phyloP scores from a whole-genome alignment of 2,888 invertebrate species.

The Apodemia zela region DNA sequence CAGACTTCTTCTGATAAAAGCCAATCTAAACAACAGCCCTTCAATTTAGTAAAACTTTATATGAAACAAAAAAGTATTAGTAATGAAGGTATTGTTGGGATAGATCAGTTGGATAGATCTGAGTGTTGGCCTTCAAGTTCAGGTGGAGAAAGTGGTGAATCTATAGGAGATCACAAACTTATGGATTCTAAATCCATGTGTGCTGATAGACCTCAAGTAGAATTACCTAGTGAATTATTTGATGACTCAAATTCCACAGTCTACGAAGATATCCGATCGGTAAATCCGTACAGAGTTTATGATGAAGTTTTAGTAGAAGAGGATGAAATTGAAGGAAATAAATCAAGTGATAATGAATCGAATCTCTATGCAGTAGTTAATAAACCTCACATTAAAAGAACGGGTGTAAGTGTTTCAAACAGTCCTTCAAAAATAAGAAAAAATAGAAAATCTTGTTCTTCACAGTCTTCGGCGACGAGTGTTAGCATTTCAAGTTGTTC shows the following conservation, averaged over 20 bases:
- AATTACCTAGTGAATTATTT: constrained; percentile 75
- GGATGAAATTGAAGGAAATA: constrained; percentile 68
- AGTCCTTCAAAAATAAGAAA: constrained; percentile 64
- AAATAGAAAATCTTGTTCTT: constrained; percentile 65
- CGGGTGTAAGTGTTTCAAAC: constrained; percentile 78
- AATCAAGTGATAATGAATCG: constrained; percentile 63
- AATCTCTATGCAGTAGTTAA: constrained; percentile 73
- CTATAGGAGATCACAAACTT: constrained; percentile 70
- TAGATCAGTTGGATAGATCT: constrained; percentile 86
- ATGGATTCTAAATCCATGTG: constrained; percentile 45
- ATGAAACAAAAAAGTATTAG: constrained; percentile 94
- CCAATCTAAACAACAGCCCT: constrained; percentile 85
- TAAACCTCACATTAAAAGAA: constrained; percentile 63
- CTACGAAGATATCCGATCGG: constrained; percentile 62
- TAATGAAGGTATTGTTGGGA: constrained; percentile 85
- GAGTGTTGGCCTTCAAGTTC: constrained; percentile 88
- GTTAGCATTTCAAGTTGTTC: constrained; percentile 78
- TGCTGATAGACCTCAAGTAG: constrained; percentile 68
- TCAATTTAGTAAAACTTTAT: constrained; percentile 92
- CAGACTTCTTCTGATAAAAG: constrained; percentile 72
- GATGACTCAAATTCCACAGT: constrained; percentile 59
- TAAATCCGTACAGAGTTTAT: constrained; percentile 63
- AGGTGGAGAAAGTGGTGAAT: constrained; percentile 82
- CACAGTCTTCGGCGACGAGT: constrained; percentile 75
- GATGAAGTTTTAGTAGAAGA: constrained; percentile 72